Evolutionary conservation across 2,113 vertebrate species (phyloP).

Genomic region (Chaetorhynchus papuensis): DNA sequence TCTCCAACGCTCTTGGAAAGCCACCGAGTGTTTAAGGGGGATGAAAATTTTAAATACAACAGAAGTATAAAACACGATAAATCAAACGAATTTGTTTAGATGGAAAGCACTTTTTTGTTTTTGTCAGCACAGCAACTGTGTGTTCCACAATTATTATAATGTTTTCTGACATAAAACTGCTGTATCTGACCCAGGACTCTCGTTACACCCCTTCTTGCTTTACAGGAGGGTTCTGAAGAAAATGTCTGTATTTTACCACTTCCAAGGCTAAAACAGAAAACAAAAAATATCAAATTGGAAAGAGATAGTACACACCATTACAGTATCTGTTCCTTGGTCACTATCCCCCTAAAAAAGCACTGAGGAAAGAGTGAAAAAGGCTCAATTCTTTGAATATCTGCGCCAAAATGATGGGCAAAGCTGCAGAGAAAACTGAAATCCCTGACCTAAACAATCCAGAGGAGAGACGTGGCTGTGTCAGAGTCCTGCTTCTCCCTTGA

Average conservation of each 20-base stretch:
- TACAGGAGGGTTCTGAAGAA: not conserved
- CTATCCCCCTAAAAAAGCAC: not conserved
- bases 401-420: not conserved
- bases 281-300: not conserved
- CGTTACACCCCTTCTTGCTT: not conserved
- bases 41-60: slow-evolving; percentile 13
- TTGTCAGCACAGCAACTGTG: slow-evolving; percentile 14
- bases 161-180: slow-evolving; percentile 50
- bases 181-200: not conserved
- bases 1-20: slow-evolving; percentile 39
- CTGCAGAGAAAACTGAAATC: accelerated
- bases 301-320: not conserved
- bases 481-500: not conserved
- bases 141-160: slow-evolving; percentile 34
- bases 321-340: not conserved
- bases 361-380: not conserved
- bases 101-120: slow-evolving; percentile 41
- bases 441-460: not conserved
- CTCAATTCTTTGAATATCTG: not conserved
- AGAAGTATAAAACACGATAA: slow-evolving; percentile 2
- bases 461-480: accelerated
- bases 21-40: not conserved
- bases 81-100: slow-evolving; percentile 58
- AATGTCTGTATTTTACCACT: not conserved
- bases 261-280: not conserved